Evolutionary conservation across 2,113 vertebrate species (phyloP).

Genomic region (Dolichotis patagonum): DNA sequence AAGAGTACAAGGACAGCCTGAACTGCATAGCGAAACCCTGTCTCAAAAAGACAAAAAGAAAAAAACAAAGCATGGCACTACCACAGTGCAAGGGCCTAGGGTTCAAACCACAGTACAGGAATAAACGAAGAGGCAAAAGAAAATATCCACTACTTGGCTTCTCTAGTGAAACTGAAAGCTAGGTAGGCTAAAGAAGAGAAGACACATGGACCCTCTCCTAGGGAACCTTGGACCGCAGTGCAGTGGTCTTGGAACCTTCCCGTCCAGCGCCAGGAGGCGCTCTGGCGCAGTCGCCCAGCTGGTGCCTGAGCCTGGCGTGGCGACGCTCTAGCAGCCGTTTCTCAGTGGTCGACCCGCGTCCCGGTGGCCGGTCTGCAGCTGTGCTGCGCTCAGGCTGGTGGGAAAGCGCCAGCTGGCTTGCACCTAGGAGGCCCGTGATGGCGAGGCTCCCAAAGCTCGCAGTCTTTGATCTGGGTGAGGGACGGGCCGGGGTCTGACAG

Average conservation of each 20-base stretch:
- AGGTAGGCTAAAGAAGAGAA: neutral
- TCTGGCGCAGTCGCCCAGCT: neutral
- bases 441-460: slow-evolving; percentile 65
- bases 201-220: too few relatives aligned
- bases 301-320: accelerated
- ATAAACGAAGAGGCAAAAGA: neutral
- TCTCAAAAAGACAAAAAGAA: too few relatives aligned
- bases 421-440: slow-evolving; percentile 18
- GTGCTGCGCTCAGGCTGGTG: accelerated
- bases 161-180: neutral
- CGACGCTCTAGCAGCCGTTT: slow-evolving; percentile 42
- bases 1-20: too few relatives aligned
- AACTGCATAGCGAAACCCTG: too few relatives aligned
- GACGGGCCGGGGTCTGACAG: neutral
- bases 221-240: neutral
- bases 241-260: accelerated
- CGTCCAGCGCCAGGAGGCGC: slow-evolving; percentile 20
- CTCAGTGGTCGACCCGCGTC: neutral
- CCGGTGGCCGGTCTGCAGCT: accelerated
- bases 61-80: neutral
- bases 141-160: neutral
- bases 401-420: too few relatives aligned
- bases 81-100: neutral
- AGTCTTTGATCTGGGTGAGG: slow-evolving; percentile 82
- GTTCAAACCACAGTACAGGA: neutral